Conservation (phyloP, 2,113 vertebrate genomes). For the Hemiprocne comata region DNA sequence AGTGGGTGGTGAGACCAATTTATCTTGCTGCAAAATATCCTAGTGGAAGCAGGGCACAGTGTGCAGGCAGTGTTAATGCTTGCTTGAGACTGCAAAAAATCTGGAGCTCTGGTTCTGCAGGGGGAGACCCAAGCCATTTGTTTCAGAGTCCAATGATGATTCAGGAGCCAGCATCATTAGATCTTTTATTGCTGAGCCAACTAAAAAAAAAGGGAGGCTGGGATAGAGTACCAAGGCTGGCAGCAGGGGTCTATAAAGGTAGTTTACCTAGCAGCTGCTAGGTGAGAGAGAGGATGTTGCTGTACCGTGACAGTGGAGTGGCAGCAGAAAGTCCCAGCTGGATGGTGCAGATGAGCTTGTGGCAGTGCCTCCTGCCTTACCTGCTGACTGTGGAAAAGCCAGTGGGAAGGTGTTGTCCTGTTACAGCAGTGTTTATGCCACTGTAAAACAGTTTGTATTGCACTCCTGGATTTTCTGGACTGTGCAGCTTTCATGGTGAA, state of each 20-base stretch:
- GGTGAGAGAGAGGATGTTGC: neutral
- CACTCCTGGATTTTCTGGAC: neutral
- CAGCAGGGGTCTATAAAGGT: neutral
- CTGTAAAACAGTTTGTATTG: neutral
- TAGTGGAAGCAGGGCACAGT: neutral
- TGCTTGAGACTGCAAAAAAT: conserved; percentile 11
- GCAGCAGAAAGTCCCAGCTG: neutral
- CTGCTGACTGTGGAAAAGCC: neutral
- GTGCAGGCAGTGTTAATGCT: neutral
- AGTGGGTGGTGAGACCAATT: conserved; percentile 9
- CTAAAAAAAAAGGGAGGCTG: neutral
- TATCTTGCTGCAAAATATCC: conserved; percentile 1
- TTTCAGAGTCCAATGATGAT: neutral
- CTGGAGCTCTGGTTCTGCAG: conserved; percentile 6
- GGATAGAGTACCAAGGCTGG: neutral
- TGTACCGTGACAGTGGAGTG: neutral
- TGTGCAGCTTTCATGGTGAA: accelerated
- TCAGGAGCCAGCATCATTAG: neutral
- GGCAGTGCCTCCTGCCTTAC: neutral
- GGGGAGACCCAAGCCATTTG: neutral
- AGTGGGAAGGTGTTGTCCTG: neutral
- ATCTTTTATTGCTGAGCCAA: neutral
- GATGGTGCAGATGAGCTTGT: neutral
- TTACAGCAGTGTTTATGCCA: neutral
- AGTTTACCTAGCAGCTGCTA: neutral